Percentiles rank a stretch among this genome's conserved stretches.
Evolutionary conservation across 2,797 vertebrate genomes (phyloP).

Genomic region (Tenualosa ilisha): DNA sequence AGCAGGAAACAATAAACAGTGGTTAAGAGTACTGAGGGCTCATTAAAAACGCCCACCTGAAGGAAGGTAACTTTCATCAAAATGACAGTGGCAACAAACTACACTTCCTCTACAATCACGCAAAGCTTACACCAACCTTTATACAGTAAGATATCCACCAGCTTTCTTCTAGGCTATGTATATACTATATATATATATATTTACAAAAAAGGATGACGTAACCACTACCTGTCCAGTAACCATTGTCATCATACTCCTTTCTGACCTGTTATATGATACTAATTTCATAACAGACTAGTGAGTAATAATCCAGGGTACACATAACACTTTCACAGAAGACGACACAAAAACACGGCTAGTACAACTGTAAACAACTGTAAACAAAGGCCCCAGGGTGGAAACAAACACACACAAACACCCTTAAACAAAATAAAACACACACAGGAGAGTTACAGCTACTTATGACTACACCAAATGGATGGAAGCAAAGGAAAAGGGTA

Average conservation of each 20-base stretch:
- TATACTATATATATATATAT: background rate
- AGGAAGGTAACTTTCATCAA: conserved; percentile 42
- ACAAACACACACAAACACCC: background rate
- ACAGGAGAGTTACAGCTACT: background rate
- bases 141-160: background rate
- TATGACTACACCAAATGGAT: background rate
- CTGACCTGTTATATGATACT: background rate
- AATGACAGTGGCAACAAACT: conserved; percentile 49
- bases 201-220: background rate
- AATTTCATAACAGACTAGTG: background rate
- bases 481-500: background rate
- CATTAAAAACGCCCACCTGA: conserved; percentile 49
- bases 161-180: background rate
- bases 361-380: background rate
- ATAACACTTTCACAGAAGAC: background rate
- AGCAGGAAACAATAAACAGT: conserved; percentile 36
- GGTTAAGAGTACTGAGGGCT: background rate
- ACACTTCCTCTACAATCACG: conserved; percentile 32
- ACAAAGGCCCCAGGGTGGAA: background rate
- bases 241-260: background rate
- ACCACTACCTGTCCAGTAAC: conserved; percentile 9
- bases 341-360: background rate
- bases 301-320: background rate
- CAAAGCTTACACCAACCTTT: background rate
- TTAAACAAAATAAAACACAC: background rate